Base-by-base conservation (phyloP, 2,113 vertebrate genomes). In the Pleuronectes platessa region DNA sequence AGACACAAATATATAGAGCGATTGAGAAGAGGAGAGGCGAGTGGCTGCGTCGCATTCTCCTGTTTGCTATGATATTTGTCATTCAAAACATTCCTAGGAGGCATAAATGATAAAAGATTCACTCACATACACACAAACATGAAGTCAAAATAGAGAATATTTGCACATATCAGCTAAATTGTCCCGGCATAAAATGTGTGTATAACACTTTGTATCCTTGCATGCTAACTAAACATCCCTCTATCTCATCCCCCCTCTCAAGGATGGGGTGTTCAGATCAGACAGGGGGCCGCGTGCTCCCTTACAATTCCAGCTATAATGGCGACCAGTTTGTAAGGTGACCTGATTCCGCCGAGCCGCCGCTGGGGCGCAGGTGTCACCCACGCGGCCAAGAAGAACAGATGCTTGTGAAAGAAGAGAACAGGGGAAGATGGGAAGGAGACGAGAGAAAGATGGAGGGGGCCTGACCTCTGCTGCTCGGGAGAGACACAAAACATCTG, bases 401-500 rank as follows among this genome's bases (percentile, higher is more conserved):
- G 84, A 86, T 90, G 88, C 80, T 83, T 0, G 37, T 75, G 83
- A 87, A 89, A 87, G 82, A 74, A 71, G 81, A 86, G 84, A 84
- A 60, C 60, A 37, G 15, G 10, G 20, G 49, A 55, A 18, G 56
- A 64, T 64, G 69, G 61, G 71, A 73, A 70, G 42, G 49, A 68
- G 72, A 84, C 2, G 45, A 71, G 74, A 58, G 65, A 20, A 82
- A 68, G 74, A 68, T 53, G 55, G 66, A 62, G 82, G 70, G 70
- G 78, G 58, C 56, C 66, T 82, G 83, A 87, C 88, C 89, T 82
- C 78, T 73, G 71, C 75, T 60, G 53, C 73, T 37, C 26, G 6
- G 66, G 60, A 82, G 66, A 60, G 84, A 81, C 79, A 70, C 59
- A 62, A 82, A 88, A 91, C 92, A 92, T 92, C 92, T 93, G 91